Evolutionary conservation across 1,140 invertebrate genomes (phyloP), one percentile per base, ranked within the genome.

Genomic region (Neodiprion lecontei): DNA sequence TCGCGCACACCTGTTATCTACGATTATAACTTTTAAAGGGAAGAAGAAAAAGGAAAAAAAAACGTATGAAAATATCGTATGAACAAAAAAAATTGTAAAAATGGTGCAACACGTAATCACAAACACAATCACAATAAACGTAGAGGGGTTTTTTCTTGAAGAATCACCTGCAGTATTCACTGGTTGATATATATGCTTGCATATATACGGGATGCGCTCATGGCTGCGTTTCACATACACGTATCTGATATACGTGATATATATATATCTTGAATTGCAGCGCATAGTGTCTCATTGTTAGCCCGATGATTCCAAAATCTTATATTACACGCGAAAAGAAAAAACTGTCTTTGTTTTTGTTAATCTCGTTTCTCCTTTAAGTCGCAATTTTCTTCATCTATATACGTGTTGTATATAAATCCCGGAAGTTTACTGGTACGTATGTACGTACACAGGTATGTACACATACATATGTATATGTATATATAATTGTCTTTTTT

Each of bases 41-140:
- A 14, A 14, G 4, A 61, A 61, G n/a, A 61, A 61, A 1, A 61
- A 61, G 53, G 53, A 61, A 61, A 40, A 40, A 40, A 40, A 40
- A 40, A 40, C 5, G 1, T 40, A 40, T 40, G 28, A 40, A 40
- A 40, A 40, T 40, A 40, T 61, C 53, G 11, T 61, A 61, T 61
- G 53, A 61, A 61, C 0, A 61, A 61, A 40, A 61, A 40, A 40
- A 40, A 40, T 40, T 40, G 28, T 40, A 17, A 61, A 61, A 17
- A 61, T 14, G 53, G n/a, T 14, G 53, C 53, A 61, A 17, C 53
- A 61, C 53, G 53, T 61, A 61, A 61, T 61, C 53, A 61, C 53
- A 61, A 61, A 61, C 53, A 61, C 53, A 61, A 61, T 61, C 53
- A 61, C 53, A 61, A 61, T 12, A 40, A 40, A 61, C 53, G 53